Conservation (phyloP, 2,888 invertebrate species). For the Odiellus spinosus region DNA sequence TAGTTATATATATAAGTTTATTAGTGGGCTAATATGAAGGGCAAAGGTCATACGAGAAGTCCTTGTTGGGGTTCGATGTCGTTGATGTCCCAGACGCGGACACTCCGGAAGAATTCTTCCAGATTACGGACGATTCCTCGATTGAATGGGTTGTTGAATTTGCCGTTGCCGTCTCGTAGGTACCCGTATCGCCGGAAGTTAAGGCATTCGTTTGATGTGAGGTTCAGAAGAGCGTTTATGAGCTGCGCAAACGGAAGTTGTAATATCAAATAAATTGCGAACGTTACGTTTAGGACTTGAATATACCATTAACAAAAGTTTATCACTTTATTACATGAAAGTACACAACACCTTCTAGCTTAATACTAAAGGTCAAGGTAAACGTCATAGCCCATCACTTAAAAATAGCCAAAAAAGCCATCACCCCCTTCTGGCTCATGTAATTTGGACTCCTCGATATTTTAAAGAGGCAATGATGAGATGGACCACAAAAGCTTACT, state of each 20-base stretch:
- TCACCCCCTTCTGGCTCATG: no score
- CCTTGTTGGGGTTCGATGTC: slow-evolving; percentile 5
- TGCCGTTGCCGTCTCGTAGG: slow-evolving; percentile 67
- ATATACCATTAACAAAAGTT: no score
- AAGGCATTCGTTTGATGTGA: slow-evolving; percentile 88
- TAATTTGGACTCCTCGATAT: no score
- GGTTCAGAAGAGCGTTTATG: slow-evolving; percentile 76
- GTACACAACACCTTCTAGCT: neutral
- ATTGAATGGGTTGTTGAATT: slow-evolving; percentile 82
- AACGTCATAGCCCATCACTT: no score
- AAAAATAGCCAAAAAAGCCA: no score
- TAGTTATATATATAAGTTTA: no score
- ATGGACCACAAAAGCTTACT: neutral
- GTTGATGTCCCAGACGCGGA: slow-evolving; percentile 12
- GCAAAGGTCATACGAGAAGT: no score
- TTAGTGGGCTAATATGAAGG: no score
- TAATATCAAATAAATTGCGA: neutral
- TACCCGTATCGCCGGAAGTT: slow-evolving; percentile 83
- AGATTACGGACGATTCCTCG: slow-evolving; percentile 70
- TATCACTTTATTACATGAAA: no score
- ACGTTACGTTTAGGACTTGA: no score
- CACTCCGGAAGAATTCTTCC: slow-evolving; percentile 72
- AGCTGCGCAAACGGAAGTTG: slow-evolving; percentile 41
- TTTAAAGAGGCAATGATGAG: neutral
- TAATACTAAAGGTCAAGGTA: no score